Base-by-base conservation (phyloP, 2,888 invertebrate species). In the Globia sparganii region DNA sequence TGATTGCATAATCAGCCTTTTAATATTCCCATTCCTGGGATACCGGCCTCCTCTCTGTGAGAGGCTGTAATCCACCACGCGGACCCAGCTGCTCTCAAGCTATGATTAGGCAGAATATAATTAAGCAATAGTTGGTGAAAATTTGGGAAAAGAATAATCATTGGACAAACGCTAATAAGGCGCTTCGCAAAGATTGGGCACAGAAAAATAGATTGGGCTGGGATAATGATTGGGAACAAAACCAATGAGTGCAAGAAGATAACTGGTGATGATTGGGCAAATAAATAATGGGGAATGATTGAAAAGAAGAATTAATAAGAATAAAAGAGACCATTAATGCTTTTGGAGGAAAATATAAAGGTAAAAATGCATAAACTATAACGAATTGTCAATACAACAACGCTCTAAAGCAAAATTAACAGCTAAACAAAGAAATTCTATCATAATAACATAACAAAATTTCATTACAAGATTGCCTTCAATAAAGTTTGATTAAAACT, bases 401-500 rank as follows among this genome's bases (percentile, higher is more conserved):
- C 15, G 46, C 61, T 37, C 25, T 62, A 46, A 61, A 1, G 15
- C n/a, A 28, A 31, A 53, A 15, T 43, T 4, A 21, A 70, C 37
- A 46, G 15, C 3, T 46, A 6, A 69, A 62, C 37, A 46, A 62
- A 77, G 31, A 18, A 37, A 46, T 46, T 18, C 18, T 11, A 34
- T 28, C 3, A 25, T 25, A 61, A 18, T 43, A 77, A n/a, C 46
- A 6, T 11, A 53, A 43, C n/a, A n/a, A n/a, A n/a, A n/a, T 56
- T 56, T 53, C 53, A 46, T 31, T 46, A 65, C 15, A 40, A 77
- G 69, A 49, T 68, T 28, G 25, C 28, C n/a, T 28, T 43, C 37
- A 46, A 53, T 72, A 31, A 43, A 49, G 8, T 59, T n/a, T 61
- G 2, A 59, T 75, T 66, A 34, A 28, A 65, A 53, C 69, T 56